Conservation (phyloP, 2,113 vertebrate genomes). For the Opisthocomus hoazin region DNA sequence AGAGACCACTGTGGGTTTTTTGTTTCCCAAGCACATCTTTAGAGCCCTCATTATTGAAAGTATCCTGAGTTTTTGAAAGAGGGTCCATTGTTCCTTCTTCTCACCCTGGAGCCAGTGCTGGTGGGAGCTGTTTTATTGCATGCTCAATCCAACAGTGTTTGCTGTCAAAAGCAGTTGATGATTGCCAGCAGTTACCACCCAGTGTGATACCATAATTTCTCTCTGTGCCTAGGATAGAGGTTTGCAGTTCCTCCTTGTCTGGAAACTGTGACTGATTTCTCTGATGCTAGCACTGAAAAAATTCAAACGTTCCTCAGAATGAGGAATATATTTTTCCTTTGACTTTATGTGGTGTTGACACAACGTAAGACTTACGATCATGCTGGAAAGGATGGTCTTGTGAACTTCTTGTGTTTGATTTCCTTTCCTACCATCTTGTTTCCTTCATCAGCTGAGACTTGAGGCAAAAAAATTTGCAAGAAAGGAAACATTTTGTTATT, state of each 20-base stretch:
- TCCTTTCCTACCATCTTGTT: not conserved
- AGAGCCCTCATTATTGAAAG: not conserved
- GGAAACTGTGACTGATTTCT: slow-evolving; percentile 9
- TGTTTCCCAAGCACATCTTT: slow-evolving; percentile 29
- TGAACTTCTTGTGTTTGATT: not conserved
- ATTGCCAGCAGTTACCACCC: slow-evolving; percentile 40
- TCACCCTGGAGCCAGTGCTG: not conserved
- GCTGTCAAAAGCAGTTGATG: slow-evolving; percentile 15
- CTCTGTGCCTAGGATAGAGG: not conserved
- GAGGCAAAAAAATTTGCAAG: not conserved
- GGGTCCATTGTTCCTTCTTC: not conserved
- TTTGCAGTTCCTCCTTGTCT: not conserved
- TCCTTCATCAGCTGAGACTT: not conserved
- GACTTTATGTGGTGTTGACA: not conserved
- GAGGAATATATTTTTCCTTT: not conserved
- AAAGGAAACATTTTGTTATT: not conserved
- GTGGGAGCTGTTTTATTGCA: slow-evolving; percentile 26
- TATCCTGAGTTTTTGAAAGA: not conserved
- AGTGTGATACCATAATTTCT: slow-evolving; percentile 4
- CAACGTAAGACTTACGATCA: not conserved
- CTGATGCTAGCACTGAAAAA: not conserved
- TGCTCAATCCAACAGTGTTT: not conserved
- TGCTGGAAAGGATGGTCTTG: not conserved
- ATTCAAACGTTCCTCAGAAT: not conserved
- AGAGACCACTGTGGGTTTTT: slow-evolving; percentile 18